Conservation (phyloP, 2,888 invertebrate species). For the Agrotis segetum region DNA sequence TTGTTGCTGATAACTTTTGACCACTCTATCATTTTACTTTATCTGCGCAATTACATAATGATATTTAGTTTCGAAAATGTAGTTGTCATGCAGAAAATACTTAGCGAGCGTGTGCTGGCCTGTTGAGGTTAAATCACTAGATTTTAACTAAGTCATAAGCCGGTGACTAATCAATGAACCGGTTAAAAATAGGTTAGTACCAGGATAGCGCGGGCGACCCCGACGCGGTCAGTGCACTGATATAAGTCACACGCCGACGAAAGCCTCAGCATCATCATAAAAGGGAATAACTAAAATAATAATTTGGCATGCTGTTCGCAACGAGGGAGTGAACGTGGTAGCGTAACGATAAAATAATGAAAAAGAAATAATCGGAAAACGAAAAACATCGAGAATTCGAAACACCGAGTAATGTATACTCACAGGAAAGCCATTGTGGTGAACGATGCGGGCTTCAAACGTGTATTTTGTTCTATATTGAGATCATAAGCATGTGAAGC, state of each 20-base stretch:
- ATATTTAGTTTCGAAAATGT: conserved; percentile 9
- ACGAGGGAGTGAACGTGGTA: conserved; percentile 91
- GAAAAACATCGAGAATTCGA: conserved; percentile 84
- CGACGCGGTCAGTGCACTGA: conserved; percentile 89
- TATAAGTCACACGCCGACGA: conserved; percentile 90
- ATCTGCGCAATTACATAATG: background rate
- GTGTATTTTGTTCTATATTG: conserved; percentile 77
- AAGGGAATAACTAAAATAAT: conserved; percentile 86
- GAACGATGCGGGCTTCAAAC: conserved; percentile 77
- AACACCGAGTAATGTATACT: conserved; percentile 83
- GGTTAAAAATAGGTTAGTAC: conserved; percentile 88
- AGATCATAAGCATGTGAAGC: conserved; percentile 84
- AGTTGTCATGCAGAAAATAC: conserved; percentile 16
- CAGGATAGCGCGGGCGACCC: conserved; percentile 86
- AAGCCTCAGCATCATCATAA: conserved; percentile 90
- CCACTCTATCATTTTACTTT: background rate
- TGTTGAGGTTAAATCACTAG: conserved; percentile 38
- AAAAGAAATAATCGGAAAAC: conserved; percentile 83
- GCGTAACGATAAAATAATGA: conserved; percentile 86
- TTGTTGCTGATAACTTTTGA: conserved; percentile 4
- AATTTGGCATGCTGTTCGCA: conserved; percentile 90
- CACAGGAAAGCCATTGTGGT: conserved; percentile 86
- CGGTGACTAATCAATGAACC: conserved; percentile 59
- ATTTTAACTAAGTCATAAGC: conserved; percentile 52
- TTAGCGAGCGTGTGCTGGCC: conserved; percentile 1